A percentile compares a stretch with the other conserved stretches of the same genome.
Evolutionary conservation across 2,797 vertebrate species (phyloP).

Genomic region (Siniperca obscura): DNA sequence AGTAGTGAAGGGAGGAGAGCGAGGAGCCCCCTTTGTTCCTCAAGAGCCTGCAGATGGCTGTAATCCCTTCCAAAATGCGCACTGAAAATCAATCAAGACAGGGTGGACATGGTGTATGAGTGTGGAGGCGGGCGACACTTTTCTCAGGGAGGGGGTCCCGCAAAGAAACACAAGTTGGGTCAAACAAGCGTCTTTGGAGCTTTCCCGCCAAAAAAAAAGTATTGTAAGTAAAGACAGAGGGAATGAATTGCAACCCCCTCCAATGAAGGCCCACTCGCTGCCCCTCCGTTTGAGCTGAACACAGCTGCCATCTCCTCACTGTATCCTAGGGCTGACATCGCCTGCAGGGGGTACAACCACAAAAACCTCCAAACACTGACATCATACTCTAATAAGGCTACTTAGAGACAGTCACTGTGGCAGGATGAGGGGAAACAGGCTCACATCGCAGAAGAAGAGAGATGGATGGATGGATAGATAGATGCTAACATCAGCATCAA

Average conservation of each 20-base stretch:
- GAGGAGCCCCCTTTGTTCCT: slow-evolving; percentile 84
- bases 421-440: slow-evolving; percentile 11
- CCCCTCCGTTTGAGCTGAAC: slow-evolving; percentile 54
- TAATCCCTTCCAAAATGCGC: slow-evolving; percentile 87
- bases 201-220: slow-evolving; percentile 83
- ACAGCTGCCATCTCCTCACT: slow-evolving; percentile 73
- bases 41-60: slow-evolving; percentile 88
- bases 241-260: slow-evolving; percentile 69
- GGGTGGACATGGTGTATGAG: slow-evolving; percentile 77
- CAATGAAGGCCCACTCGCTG: slow-evolving; percentile 46
- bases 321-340: slow-evolving; percentile 43
- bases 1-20: slow-evolving; percentile 74
- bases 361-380: slow-evolving; percentile 61
- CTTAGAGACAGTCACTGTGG: slow-evolving; percentile 44
- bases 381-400: slow-evolving; percentile 48
- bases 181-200: slow-evolving; percentile 69
- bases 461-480: background rate
- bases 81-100: slow-evolving; percentile 83
- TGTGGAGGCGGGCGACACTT: slow-evolving; percentile 70
- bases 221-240: slow-evolving; percentile 72
- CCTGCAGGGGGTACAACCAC: slow-evolving; percentile 55
- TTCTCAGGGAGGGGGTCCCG: slow-evolving; percentile 63
- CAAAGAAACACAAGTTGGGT: slow-evolving; percentile 72
- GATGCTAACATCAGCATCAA: background rate
- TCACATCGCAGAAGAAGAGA: background rate